phyloP scores from a whole-genome alignment of 2,113 vertebrate species.

The Epinephelus fuscoguttatus region DNA sequence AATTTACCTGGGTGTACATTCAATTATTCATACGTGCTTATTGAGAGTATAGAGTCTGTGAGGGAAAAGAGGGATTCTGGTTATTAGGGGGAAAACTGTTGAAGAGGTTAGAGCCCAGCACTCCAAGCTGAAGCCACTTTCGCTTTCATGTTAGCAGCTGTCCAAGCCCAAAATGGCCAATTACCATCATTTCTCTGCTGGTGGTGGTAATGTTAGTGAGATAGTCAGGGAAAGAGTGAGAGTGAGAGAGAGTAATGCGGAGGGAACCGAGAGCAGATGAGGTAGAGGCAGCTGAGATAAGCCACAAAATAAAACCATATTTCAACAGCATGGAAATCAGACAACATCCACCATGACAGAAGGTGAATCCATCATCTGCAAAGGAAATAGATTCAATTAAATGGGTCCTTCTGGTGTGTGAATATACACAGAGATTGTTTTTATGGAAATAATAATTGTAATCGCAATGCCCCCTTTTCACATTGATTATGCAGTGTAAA shows the following conservation, averaged over 20 bases:
- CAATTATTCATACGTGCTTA: conserved; percentile 45
- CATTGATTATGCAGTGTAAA: conserved; percentile 72
- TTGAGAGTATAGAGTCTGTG: conserved; percentile 25
- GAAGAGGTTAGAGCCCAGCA: conserved; percentile 74
- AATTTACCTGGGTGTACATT: conserved; percentile 31
- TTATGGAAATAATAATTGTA: conserved; percentile 77
- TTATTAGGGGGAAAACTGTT: conserved; percentile 69
- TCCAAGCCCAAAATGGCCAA: conserved; percentile 82
- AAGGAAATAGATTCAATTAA: conserved; percentile 81
- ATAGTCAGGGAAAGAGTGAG: conserved; percentile 31
- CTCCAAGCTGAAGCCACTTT: conserved; percentile 76
- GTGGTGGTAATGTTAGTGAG: conserved; percentile 72
- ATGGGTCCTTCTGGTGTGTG: conserved; percentile 70
- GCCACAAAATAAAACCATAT: conserved; percentile 76
- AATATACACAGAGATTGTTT: conserved; percentile 72
- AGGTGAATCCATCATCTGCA: conserved; percentile 79
- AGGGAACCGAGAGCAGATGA: conserved; percentile 65
- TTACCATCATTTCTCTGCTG: conserved; percentile 82
- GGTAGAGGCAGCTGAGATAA: conserved; percentile 71
- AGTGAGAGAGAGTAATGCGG: conserved; percentile 17
- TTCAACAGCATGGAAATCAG: conserved; percentile 77
- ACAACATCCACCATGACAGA: conserved; percentile 79
- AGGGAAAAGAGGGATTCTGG: conserved; percentile 47
- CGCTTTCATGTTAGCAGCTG: conserved; percentile 83
- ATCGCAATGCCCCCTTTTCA: conserved; percentile 57